A percentile compares a stretch with the other conserved stretches of the same genome.
Conservation (phyloP, 1,140 invertebrate genomes). For the Neuroterus valhalla region DNA sequence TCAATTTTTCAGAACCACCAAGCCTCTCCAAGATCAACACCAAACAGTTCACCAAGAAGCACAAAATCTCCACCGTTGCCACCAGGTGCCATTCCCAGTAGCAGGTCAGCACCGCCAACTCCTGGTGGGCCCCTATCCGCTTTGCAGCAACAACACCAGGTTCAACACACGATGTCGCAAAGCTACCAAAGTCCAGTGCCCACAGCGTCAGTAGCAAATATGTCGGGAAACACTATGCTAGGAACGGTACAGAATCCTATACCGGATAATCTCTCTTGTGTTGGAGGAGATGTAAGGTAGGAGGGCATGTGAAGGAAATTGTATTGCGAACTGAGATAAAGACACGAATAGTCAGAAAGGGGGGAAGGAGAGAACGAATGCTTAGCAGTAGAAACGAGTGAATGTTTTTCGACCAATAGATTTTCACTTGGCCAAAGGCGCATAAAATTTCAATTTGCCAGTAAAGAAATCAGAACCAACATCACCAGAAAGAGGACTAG, state of each 20-base stretch:
- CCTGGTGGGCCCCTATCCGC: conserved; percentile 76
- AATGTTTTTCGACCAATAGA: background rate
- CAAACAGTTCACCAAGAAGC: conserved; percentile 93
- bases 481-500: too few relatives aligned
- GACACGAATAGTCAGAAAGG: conserved; percentile 23
- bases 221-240: conserved; percentile 74
- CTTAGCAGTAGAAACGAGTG: conserved; percentile 18
- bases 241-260: conserved; percentile 70
- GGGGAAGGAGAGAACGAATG: conserved; percentile 9
- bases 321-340: conserved; percentile 26
- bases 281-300: conserved; percentile 78
- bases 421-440: background rate
- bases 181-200: conserved; percentile 70
- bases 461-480: too few relatives aligned
- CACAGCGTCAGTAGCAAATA: conserved; percentile 66
- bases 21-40: conserved; percentile 90
- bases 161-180: conserved; percentile 69
- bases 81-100: conserved; percentile 72
- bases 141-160: conserved; percentile 58
- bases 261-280: conserved; percentile 75
- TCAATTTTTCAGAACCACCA: conserved; percentile 83
- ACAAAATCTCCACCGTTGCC: conserved; percentile 88
- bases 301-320: conserved; percentile 52
- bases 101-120: conserved; percentile 83
- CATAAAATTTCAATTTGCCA: background rate